Evolutionary conservation across 2,888 invertebrate species (phyloP), one percentile per base, ranked within the genome.

Genomic region (Sphaeridia pumilis): DNA sequence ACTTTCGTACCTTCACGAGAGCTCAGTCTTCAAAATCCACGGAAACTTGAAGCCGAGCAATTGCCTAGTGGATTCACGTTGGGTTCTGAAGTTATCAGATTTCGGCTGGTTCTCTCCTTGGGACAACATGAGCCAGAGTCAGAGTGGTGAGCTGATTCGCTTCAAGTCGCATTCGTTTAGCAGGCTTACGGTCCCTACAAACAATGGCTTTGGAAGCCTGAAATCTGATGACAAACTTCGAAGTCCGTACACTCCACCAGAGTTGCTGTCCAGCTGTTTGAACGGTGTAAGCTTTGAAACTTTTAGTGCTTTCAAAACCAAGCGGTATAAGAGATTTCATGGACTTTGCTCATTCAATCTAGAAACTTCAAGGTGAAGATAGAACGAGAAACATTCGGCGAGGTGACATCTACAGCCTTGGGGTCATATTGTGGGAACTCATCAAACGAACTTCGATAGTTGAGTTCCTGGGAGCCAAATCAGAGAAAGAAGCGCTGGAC

Each of bases 81-180:
- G 89, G 88, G 87, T 89, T 20, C 74, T 89, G 47, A 87, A 90
- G 72, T 84, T 90, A 12, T 76, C 85, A 0, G 90, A 88, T 69
- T 90, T 86, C 69, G 90, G 89, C 4, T 73, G 31, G 20, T 20
- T 10, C 10, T 4, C 5, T n/a, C n/a, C n/a, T n/a, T n/a, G n/a
- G n/a, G n/a, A n/a, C n/a, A n/a, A n/a, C n/a, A n/a, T n/a, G n/a
- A n/a, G n/a, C n/a, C n/a, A n/a, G n/a, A n/a, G n/a, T n/a, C n/a
- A n/a, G n/a, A n/a, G n/a, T n/a, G n/a, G n/a, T n/a, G n/a, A n/a
- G n/a, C n/a, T n/a, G n/a, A n/a, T n/a, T n/a, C n/a, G n/a, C n/a
- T n/a, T n/a, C n/a, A n/a, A n/a, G n/a, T n/a, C n/a, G n/a, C n/a
- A n/a, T n/a, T n/a, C n/a, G n/a, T n/a, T n/a, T n/a, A n/a, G n/a